Evolutionary conservation across 1,140 invertebrate species (phyloP), one percentile per base, ranked within the genome.

Genomic region (Papilio dardanus): DNA sequence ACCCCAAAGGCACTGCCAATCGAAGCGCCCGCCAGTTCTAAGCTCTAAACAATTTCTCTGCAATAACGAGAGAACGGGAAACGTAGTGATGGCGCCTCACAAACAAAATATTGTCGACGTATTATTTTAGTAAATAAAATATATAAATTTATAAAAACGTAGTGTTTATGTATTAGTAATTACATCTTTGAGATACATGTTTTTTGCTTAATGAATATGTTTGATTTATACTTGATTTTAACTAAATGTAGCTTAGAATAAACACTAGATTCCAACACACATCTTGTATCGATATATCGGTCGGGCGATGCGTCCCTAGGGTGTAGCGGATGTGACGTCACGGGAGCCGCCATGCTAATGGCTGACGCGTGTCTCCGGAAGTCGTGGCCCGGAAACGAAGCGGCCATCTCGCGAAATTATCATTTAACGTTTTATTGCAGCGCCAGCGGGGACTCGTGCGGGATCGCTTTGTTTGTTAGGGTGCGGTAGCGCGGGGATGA

Each of bases 341-440:
- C 78, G 79, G 78, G 85, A 81, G 86, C 84, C 83, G 86, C 87
- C 88, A 89, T 89, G 87, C 86, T 91, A 90, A 91, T 91, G 88
- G 89, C 86, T 89, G 88, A 90, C 90, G 89, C 88, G 88, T 89
- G 89, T 90, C 84, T 80, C 84, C 87, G 88, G 87, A 90, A 89
- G 81, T 84, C 77, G 83, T 82, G 77, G 78, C 67, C 84, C 83
- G 87, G 87, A 91, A 86, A 82, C 83, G 76, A 81, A 81, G 81
- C 81, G 86, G 84, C 83, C 88, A 91, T 86, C 86, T 86, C 86
- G 86, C 84, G 84, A 82, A 85, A 88, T 89, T 90, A 88, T 89
- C 88, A 91, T 91, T 90, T 88, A 88, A 84, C 84, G 84, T 88
- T 89, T 91, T 89, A 90, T 88, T 88, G 86, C 81, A 76, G 79